Evolutionary conservation across 2,113 vertebrate genomes (phyloP), one percentile per base, ranked within the genome.

Genomic region (Rhinopomastus cyanomelas): DNA sequence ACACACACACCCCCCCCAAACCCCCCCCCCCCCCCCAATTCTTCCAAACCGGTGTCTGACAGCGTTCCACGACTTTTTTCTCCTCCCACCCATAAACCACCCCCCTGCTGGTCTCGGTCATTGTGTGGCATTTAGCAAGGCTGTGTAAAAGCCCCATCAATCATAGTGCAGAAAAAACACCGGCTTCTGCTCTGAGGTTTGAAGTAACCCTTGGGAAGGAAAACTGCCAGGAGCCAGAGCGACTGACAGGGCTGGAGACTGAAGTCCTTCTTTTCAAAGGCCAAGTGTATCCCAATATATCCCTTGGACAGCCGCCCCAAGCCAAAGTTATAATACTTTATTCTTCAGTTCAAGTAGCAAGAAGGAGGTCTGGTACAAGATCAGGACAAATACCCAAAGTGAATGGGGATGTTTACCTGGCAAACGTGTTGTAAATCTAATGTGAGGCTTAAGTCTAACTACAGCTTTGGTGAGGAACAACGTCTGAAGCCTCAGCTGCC

Each of bases 121-220:
- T 90, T 88, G 93, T 93, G 83, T 4, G 25, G 80, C 94, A 92
- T 93, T 95, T 93, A 93, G 89, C 89, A 95, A 69, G 0, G 71
- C 95, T 92, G 92, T 65, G 30, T 94, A 93, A 89, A 96, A 94
- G 93, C 16, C 18, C 80, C 89, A 95, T 96, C 95, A 95, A 96
- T 95, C 93, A 94, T 91, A 85, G 79, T 87, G 72, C 76, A 66
- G 79, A 93, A 95, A 93, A 94, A 95, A 92, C 61, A 88, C 65
- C 92, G 88, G 90, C 81, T 94, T 86, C 79, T 92, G 78, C 92
- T 71, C 81, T 93, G 89, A 94, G 92, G 92, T 94, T 88, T 91
- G 86, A 95, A 93, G 85, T 90, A 93, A 95, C 81, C 92, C 95
- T 75, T 87, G 89, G 85, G 90, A 92, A 96, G 74, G 87, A 92